Base-by-base conservation (phyloP, 2,797 vertebrate species). In the Crenuchus spilurus region DNA sequence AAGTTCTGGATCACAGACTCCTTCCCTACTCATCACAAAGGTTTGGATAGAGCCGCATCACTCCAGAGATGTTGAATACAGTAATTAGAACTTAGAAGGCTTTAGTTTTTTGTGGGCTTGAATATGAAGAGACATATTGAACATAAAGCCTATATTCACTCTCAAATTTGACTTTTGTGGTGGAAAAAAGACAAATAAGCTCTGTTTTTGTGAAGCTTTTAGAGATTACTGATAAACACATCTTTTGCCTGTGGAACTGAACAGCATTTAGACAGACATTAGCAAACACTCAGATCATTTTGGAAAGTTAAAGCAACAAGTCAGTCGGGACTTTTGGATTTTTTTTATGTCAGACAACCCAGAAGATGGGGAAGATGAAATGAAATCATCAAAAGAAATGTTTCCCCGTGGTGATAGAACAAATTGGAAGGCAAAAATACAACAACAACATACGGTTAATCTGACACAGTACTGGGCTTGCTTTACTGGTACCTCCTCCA, bases 221-320 rank as follows among this genome's bases (percentile, higher is more conserved):
- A 44, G 11, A 44, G 60, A 54, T 6, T 46, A 33, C n/a, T 64
- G 4, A 30, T 63, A 33, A 70, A 39, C 60, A 52, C n/a, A 63
- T 64, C 28, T 42, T 41, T 20, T 35, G 18, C 28, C 54, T 51
- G 31, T 16, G 66, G 48, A 66, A 33, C n/a, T 48, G 9, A 35
- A 3, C 14, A 11, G 37, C 37, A 3, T 28, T n/a, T 42, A 42
- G 22, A 20, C 18, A 37, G 33, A 39, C 10, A 35, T 24, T 41
- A 62, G 13, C 6, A 26, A 28, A 14, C 6, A 5, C 18, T 61
- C 10, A 41, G 57, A 41, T 62, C 37, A 41, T 2, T 60, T 61
- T 24, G 22, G 37, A 24, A 44, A 63, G 26, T 26, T 16, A 20
- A 42, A 62, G 7, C 24, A 62, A 2, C 8, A 14, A 42, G 22